phyloP scores from a whole-genome alignment of 30 jellyfish, hydroid and myxozoan genomes.

The Pelagia noctiluca region DNA sequence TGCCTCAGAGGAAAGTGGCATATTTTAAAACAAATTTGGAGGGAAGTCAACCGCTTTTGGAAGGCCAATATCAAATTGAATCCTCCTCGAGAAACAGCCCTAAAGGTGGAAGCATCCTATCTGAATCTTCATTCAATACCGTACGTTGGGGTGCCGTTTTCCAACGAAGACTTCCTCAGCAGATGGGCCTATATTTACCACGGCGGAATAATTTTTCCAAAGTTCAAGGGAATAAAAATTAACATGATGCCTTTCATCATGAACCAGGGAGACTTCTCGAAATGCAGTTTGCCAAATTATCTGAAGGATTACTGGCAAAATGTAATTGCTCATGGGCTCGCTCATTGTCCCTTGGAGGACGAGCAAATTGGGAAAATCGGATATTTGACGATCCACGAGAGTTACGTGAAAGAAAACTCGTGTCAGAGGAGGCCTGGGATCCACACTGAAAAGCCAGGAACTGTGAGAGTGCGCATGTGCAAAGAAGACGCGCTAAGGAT shows the following conservation, averaged over 20 bases:
- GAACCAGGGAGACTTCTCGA: slow-evolving; percentile 13
- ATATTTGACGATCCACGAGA: slow-evolving; percentile 80
- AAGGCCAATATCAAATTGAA: slow-evolving; percentile 22
- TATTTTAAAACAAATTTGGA: slow-evolving; percentile 62
- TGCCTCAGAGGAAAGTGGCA: slow-evolving; percentile 69
- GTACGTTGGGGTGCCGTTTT: neutral
- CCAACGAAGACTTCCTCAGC: neutral
- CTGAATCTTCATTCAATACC: slow-evolving; percentile 3
- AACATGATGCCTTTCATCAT: slow-evolving; percentile 87
- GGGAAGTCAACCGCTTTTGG: slow-evolving; percentile 30
- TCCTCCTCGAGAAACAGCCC: neutral
- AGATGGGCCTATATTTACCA: neutral
- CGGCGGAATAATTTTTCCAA: slow-evolving; percentile 38
- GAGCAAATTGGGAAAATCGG: slow-evolving; percentile 53
- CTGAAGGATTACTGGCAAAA: slow-evolving; percentile 41
- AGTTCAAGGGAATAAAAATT: slow-evolving; percentile 53
- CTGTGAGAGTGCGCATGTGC: neutral
- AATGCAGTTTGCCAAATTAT: slow-evolving; percentile 45
- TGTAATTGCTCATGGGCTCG: neutral
- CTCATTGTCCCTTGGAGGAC: neutral
- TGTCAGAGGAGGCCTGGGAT: slow-evolving; percentile 86
- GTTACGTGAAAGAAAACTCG: slow-evolving; percentile 39
- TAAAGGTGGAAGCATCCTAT: neutral
- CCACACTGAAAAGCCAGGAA: slow-evolving; percentile 85
- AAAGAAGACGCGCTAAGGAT: neutral